Conservation (phyloP, 2,797 vertebrate species). For the Geotrypetes seraphini region DNA sequence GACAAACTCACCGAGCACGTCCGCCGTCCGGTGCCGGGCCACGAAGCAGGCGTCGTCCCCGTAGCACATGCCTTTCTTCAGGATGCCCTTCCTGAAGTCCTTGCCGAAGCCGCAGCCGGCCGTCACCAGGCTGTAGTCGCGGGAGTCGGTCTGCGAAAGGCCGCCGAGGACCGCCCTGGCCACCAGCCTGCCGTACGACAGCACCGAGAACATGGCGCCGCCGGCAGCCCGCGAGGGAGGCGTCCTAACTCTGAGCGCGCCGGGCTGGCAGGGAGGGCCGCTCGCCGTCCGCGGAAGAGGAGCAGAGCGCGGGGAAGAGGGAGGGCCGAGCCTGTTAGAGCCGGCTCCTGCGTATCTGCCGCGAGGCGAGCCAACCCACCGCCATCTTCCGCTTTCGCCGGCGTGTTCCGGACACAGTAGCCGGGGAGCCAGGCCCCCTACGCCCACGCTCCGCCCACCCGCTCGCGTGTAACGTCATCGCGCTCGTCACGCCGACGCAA, state of each 20-base stretch:
- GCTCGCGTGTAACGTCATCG: too few species aligned
- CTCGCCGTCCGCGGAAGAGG: background rate
- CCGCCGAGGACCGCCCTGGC: constrained; percentile 92
- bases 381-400: constrained; percentile 42
- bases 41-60: constrained; percentile 95
- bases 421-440: background rate
- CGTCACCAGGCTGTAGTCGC: constrained; percentile 91
- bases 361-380: constrained; percentile 18
- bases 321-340: constrained; percentile 17
- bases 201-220: constrained; percentile 87
- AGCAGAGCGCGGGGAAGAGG: constrained; percentile 28
- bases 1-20: constrained; percentile 76
- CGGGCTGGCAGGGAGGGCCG: too few species aligned
- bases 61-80: constrained; percentile 97
- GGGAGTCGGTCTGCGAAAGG: constrained; percentile 89
- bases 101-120: constrained; percentile 94
- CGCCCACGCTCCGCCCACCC: too few species aligned
- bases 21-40: constrained; percentile 74
- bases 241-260: constrained; percentile 21
- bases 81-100: constrained; percentile 93
- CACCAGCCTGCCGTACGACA: constrained; percentile 88
- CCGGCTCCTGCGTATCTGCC: constrained; percentile 16
- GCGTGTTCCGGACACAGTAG: constrained; percentile 21
- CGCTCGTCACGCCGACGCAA: background rate
- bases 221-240: too few species aligned